Evolutionary conservation across 1,140 invertebrate species (phyloP), one percentile per base, ranked within the genome.

Genomic region (Stenopsyche tienmushanensis): DNA sequence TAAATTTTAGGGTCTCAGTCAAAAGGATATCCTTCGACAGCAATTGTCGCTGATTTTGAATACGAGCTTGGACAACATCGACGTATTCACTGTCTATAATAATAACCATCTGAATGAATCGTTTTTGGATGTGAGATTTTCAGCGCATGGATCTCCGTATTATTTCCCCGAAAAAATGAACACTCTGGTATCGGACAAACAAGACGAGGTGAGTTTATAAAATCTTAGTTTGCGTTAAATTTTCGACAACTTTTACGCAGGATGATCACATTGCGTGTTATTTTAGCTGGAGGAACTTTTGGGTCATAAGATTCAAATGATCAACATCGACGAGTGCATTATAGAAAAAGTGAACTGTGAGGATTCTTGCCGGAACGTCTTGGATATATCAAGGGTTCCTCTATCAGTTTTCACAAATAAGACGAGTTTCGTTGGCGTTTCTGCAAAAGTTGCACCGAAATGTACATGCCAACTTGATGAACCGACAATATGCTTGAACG

Each of bases 101-200:
- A 88, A 88, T 3, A 82, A 83, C 0, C 83, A 83, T 23, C 76
- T 83, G 1, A 85, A 87, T 59, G 77, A 81, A 59, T 85, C 86
- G 47, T 82, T 78, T 18, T 72, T 93, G 29, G 94, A 98, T 75
- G 89, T 97, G 0, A 80, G 94, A 67, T 98, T 91, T 76, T 91
- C 94, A 0, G 94, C 91, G 0, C 94, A 97, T 75, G 92, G 91
- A 0, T 96, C 93, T 0, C 94, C 94, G 0, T 96, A 95, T 74
- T 94, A 94, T 72, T 85, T 87, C 0, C 80, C 92, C 0, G 92
- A 94, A 76, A 92, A 89, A 74, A 78, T 96, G 1, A 93, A 97
- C 70, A 90, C 90, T 1, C 86, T 92, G 58, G 80, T 92, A 13
- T 82, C 84, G 2, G 79, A 83, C 20, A 82, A 90, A 70, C 84